Conservation (phyloP, 2,888 invertebrate genomes). For the Gandaritis pyraliata region DNA sequence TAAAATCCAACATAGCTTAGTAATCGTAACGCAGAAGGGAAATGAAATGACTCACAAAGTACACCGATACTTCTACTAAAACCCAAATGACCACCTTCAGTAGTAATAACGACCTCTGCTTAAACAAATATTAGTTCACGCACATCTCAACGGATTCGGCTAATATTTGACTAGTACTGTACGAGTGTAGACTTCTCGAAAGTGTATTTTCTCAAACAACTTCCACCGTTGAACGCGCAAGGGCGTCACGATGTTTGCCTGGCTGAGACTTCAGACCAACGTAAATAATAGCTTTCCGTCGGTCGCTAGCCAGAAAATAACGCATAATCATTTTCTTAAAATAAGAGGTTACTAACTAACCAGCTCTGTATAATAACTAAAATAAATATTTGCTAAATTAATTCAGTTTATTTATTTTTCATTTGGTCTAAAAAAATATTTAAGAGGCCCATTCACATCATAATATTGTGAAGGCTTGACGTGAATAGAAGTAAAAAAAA, state of each 20-base stretch:
- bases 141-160: constrained; percentile 77
- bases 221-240: constrained; percentile 72
- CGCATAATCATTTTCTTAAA: constrained; percentile 21
- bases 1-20: constrained; percentile 65
- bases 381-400: no score
- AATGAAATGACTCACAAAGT: constrained; percentile 45
- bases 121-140: constrained; percentile 75
- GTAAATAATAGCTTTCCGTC: constrained; percentile 55
- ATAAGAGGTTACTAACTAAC: not conserved
- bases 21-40: constrained; percentile 48
- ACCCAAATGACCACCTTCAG: constrained; percentile 53
- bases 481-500: constrained; percentile 41
- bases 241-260: constrained; percentile 71
- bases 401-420: no score
- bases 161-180: constrained; percentile 72
- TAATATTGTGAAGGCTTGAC: constrained; percentile 28
- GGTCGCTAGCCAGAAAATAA: constrained; percentile 42
- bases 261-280: constrained; percentile 55
- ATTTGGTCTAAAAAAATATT: not conserved
- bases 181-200: constrained; percentile 71
- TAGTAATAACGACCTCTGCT: constrained; percentile 72
- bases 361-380: no score
- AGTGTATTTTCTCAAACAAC: constrained; percentile 80
- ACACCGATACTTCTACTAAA: constrained; percentile 30
- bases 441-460: constrained; percentile 9